Conservation (phyloP, 1,140 invertebrate species). For the Drosophila willistoni region DNA sequence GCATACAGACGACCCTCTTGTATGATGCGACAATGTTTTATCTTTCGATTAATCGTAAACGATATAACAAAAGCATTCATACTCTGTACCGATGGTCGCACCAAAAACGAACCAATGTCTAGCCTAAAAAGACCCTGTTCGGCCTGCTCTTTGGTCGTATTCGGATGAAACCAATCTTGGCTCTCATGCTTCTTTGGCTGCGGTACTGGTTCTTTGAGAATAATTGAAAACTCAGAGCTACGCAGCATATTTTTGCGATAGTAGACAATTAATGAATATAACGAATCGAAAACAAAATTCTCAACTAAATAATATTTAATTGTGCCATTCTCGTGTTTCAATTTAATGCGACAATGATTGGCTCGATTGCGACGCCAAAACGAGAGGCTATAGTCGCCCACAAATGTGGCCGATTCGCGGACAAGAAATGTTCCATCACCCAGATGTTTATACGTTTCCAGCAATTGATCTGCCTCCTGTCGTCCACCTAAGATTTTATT, state of each 20-base stretch:
- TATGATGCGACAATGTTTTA: conserved; percentile 97
- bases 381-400: conserved; percentile 97
- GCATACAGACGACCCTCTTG: conserved; percentile 95
- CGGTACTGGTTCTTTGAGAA: conserved; percentile 94
- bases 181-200: conserved; percentile 97
- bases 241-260: conserved; percentile 93
- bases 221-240: conserved; percentile 95
- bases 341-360: conserved; percentile 96
- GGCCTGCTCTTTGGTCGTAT: conserved; percentile 90
- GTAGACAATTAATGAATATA: conserved; percentile 96
- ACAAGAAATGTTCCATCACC: conserved; percentile 98
- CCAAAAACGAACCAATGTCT: conserved; percentile 95
- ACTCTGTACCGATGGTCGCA: conserved; percentile 94
- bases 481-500: conserved; percentile 85
- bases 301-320: conserved; percentile 97
- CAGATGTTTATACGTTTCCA: conserved; percentile 91
- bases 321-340: conserved; percentile 94
- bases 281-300: conserved; percentile 94
- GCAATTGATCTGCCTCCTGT: conserved; percentile 87
- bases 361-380: conserved; percentile 96
- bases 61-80: conserved; percentile 95
- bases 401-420: conserved; percentile 96
- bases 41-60: conserved; percentile 96
- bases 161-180: conserved; percentile 96
- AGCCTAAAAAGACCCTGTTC: conserved; percentile 94